Evolutionary conservation across 2,797 vertebrate genomes (phyloP).

Genomic region (Chrosomus eos): DNA sequence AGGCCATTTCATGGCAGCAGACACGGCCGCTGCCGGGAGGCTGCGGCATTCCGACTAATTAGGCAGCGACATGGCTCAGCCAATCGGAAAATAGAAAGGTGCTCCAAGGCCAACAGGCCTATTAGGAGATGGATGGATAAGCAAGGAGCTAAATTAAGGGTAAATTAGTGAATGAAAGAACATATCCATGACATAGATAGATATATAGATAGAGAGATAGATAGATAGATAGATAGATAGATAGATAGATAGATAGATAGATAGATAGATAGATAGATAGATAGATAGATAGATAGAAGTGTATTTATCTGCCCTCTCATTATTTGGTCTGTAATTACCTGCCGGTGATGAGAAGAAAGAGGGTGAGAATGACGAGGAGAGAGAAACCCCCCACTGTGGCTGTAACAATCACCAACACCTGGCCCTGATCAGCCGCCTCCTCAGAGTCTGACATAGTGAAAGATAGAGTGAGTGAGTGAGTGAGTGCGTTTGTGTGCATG

Average conservation of each 20-base stretch:
- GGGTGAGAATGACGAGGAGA: constrained; percentile 93
- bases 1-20: constrained; percentile 62
- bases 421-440: constrained; percentile 91
- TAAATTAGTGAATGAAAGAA: constrained; percentile 58
- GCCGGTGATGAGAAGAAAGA: constrained; percentile 98
- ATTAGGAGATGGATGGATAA: constrained; percentile 70
- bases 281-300: not conserved
- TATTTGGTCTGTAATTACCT: constrained; percentile 77
- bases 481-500: not conserved
- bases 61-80: constrained; percentile 74
- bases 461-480: not conserved
- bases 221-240: not conserved
- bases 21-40: constrained; percentile 65
- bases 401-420: constrained; percentile 95
- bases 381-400: constrained; percentile 97
- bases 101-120: constrained; percentile 70
- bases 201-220: not conserved
- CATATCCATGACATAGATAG: constrained; percentile 18
- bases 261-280: not conserved
- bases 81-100: constrained; percentile 78
- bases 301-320: constrained; percentile 4
- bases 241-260: not conserved
- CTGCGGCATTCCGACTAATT: constrained; percentile 76
- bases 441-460: constrained; percentile 84
- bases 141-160: constrained; percentile 59